Percentiles rank a stretch among this genome's conserved stretches.
phyloP scores from a whole-genome alignment of 2,113 vertebrate genomes.

The Stigmatopora nigra region DNA sequence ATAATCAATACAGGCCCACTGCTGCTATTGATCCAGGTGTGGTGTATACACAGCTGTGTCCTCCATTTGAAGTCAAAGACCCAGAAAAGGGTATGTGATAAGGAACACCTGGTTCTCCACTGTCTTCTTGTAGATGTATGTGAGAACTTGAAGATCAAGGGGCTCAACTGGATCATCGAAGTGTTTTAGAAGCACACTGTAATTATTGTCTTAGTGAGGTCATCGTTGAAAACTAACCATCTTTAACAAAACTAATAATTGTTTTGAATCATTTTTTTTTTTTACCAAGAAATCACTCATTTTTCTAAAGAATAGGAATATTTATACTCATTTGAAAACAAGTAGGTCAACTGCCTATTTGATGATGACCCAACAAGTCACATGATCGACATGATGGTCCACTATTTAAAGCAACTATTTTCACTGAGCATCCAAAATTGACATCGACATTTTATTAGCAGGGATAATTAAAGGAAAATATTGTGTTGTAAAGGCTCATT shows the following conservation, averaged over 20 bases:
- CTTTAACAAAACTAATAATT: slow-evolving; percentile 4
- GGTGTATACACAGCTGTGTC: slow-evolving; percentile 51
- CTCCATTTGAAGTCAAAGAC: slow-evolving; percentile 43
- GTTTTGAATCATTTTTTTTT: neutral
- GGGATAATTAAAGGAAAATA: neutral
- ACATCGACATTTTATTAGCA: neutral
- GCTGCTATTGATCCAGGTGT: slow-evolving; percentile 59
- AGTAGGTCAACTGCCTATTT: neutral
- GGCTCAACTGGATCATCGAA: slow-evolving; percentile 15
- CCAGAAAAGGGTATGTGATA: slow-evolving; percentile 48
- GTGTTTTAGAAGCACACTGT: neutral
- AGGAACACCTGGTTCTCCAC: slow-evolving; percentile 39
- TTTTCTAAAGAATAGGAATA: neutral
- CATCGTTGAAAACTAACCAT: slow-evolving; percentile 9
- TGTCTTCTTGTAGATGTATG: slow-evolving; percentile 15
- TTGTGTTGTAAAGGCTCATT: neutral
- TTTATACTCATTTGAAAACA: neutral
- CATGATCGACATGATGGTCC: neutral
- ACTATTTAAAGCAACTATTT: neutral
- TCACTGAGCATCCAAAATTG: neutral
- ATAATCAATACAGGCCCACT: slow-evolving; percentile 66
- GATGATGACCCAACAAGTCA: neutral
- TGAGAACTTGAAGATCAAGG: slow-evolving; percentile 10
- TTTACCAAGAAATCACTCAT: neutral
- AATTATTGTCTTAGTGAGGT: slow-evolving; percentile 8